Evolutionary conservation across 30 jellyfish, hydroid and myxozoan species (phyloP), one percentile per base, ranked within the genome.

Genomic region (Sanderia malayensis): DNA sequence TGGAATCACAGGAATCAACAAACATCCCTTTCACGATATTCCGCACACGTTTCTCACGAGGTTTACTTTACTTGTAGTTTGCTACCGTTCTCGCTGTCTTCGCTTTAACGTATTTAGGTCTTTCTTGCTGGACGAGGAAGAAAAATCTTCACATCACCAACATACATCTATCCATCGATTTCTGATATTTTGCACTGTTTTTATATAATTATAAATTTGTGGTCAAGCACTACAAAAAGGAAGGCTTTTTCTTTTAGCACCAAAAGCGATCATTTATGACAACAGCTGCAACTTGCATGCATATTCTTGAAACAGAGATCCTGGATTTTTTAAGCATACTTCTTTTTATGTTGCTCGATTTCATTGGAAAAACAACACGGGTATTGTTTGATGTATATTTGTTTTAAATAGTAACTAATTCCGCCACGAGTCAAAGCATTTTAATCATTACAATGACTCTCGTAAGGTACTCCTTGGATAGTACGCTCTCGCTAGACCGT

Each of bases 261-360:
- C 68, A 57, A 57, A 57, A 19, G 27, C 27, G 27, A 57, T 57
- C 9, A 24, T 57, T 6, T 57, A 57, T 19, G 68, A 57, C n/a
- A 57, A 57, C 68, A 4, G 18, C 27, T 57, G 68, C 31, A 57
- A 57, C 68, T 57, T 57, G 22, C 68, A 57, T 24, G 10, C 8
- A 11, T 57, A 57, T 24, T 20, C 21, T 9, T 24, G 8, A 4
- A 57, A 57, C 68, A 9, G 21, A 57, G 68, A 57, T 19, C 68
- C 68, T 57, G 10, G 8, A 11, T 57, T 57, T 24, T 57, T 57
- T 21, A 9, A n/a, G 68, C 8, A 57, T 57, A 4, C 21, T 11
- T 4, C 10, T 20, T 57, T 57, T 21, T 21, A 4, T 6, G 68
- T 57, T 11, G 68, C 8, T 57, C 9, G 68, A 9, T 57, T 57